These are phyloP conservation scores for Hyppa rectilinea DNA, from an alignment of 2,888 invertebrate genomes.

Conservation along the genomic window DNA sequence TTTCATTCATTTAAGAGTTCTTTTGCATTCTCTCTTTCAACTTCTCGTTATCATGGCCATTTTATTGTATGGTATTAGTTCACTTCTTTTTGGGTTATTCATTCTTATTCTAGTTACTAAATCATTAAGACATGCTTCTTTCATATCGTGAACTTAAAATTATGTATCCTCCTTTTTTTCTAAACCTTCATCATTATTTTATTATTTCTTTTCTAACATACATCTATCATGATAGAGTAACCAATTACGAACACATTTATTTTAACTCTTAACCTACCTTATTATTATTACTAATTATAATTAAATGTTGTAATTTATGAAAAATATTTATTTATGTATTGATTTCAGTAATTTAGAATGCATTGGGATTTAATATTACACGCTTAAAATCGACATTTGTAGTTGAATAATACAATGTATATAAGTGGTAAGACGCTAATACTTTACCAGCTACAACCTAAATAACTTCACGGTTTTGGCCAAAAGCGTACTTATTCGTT, in stretches of 20 bases:
- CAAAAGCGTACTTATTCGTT: conserved; percentile 49
- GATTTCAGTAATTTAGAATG: neutral
- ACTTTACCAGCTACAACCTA: conserved; percentile 47
- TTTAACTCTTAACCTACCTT: no score
- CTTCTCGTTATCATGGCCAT: neutral
- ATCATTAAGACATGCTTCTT: neutral
- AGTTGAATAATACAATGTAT: neutral
- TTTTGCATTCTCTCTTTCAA: neutral
- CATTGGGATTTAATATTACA: no score
- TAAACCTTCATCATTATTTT: neutral
- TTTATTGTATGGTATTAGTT: neutral
- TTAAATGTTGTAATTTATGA: no score
- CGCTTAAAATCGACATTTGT: neutral
- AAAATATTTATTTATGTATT: no score
- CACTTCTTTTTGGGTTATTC: neutral
- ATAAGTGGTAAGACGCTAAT: conserved; percentile 1
- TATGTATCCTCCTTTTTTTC: neutral
- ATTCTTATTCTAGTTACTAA: neutral
- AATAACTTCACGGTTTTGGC: conserved; percentile 57
- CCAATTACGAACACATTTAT: no score
- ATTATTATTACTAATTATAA: no score
- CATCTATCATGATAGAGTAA: no score
- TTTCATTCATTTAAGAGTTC: conserved; percentile 13
- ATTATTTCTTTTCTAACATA: no score
- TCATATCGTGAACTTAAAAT: neutral